Conservation (phyloP, 2,113 vertebrate genomes). For the Muscicapa adusta region DNA sequence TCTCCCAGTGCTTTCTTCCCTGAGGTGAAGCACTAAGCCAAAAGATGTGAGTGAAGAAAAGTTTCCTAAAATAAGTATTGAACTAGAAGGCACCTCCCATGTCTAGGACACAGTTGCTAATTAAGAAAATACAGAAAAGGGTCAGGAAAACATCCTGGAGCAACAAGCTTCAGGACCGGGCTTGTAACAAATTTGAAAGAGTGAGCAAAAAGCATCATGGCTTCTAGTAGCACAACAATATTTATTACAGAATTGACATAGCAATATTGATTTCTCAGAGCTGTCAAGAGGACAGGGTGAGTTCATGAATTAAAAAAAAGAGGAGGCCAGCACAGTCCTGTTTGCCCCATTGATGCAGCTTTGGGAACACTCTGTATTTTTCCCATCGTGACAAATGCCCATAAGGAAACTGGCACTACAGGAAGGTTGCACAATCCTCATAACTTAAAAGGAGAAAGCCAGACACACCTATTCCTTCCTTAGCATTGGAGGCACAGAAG, state of each 20-base stretch:
- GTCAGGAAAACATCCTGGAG: neutral
- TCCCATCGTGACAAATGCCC: slow-evolving; percentile 38
- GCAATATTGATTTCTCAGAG: neutral
- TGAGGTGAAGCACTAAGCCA: neutral
- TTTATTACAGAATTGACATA: neutral
- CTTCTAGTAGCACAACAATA: neutral
- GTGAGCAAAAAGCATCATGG: neutral
- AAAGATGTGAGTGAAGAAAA: neutral
- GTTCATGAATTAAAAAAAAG: neutral
- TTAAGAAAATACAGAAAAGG: slow-evolving; percentile 13
- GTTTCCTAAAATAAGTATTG: neutral
- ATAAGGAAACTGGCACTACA: slow-evolving; percentile 41
- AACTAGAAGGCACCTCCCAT: neutral
- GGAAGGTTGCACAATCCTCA: slow-evolving; percentile 24
- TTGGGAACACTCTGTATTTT: slow-evolving; percentile 22
- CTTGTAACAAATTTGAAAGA: neutral
- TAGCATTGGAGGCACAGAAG: slow-evolving; percentile 27
- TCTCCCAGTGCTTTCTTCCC: neutral
- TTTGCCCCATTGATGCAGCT: neutral
- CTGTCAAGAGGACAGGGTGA: neutral
- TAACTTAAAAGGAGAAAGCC: slow-evolving; percentile 51
- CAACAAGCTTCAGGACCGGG: neutral
- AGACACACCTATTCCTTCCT: slow-evolving; percentile 61
- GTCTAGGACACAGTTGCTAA: neutral
- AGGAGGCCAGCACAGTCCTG: neutral